phyloP scores from a whole-genome alignment of 2,888 invertebrate species.

The Thymelicus sylvestris region DNA sequence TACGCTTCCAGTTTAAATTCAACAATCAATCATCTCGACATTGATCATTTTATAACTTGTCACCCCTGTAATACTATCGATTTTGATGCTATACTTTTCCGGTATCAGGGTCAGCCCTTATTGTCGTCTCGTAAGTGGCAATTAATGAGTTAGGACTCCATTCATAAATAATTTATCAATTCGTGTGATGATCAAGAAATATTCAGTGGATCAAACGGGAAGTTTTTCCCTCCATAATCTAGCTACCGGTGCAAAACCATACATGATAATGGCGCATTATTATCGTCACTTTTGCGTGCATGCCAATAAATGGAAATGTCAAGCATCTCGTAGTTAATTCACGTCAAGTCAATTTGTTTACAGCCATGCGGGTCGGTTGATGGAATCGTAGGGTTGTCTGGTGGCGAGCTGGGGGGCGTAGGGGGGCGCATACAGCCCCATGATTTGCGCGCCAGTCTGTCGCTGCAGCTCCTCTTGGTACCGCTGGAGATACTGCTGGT shows the following conservation, averaged over 20 bases:
- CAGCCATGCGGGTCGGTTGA: slow-evolving; percentile 89
- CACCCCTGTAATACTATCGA: neutral
- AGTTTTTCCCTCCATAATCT: neutral
- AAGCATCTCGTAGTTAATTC: neutral
- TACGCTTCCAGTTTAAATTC: neutral
- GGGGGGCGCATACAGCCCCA: slow-evolving; percentile 87
- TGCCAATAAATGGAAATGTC: neutral
- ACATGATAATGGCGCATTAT: neutral
- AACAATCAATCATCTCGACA: neutral
- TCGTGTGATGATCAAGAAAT: neutral
- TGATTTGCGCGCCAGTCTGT: slow-evolving; percentile 86
- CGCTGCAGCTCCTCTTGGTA: slow-evolving; percentile 86
- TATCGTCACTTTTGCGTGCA: neutral
- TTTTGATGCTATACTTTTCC: neutral
- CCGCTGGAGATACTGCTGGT: slow-evolving; percentile 89
- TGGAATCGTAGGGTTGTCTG: slow-evolving; percentile 89
- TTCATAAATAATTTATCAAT: neutral
- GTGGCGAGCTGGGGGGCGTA: slow-evolving; percentile 87
- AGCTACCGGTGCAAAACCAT: neutral
- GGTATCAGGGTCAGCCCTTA: slow-evolving; percentile 1
- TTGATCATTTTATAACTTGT: neutral
- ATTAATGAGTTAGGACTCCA: neutral
- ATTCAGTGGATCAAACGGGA: neutral
- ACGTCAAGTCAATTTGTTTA: slow-evolving; percentile 55
- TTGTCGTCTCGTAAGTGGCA: neutral